Evolutionary conservation across 2,888 invertebrate genomes (phyloP).

Genomic region (Napeogenes sylphis): DNA sequence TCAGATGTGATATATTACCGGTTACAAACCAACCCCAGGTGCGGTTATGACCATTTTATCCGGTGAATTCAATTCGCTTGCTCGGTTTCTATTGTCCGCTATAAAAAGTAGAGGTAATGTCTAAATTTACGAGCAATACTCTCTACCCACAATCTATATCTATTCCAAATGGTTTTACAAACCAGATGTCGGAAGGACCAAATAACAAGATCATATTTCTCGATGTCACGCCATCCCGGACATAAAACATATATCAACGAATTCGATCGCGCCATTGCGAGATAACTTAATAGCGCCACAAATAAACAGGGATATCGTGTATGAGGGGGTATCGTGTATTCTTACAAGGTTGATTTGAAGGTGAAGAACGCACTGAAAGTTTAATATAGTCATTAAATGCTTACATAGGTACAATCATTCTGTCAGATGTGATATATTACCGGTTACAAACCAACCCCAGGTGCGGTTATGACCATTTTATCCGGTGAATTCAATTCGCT

Average conservation of each 20-base stretch:
- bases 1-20: constrained; percentile 63
- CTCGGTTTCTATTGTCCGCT: constrained; percentile 31
- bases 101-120: constrained; percentile 44
- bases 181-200: constrained; percentile 44
- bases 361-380: constrained; percentile 58
- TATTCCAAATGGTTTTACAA: constrained; percentile 57
- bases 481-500: constrained; percentile 38
- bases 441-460: constrained; percentile 37
- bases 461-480: constrained; percentile 43
- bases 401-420: constrained; percentile 59
- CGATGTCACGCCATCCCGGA: constrained; percentile 60
- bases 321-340: too few species aligned
- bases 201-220: constrained; percentile 59
- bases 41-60: constrained; percentile 43
- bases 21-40: constrained; percentile 37
- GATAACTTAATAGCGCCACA: too few species aligned
- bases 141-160: constrained; percentile 45
- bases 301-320: too few species aligned
- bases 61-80: constrained; percentile 39
- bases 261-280: too few species aligned
- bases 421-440: constrained; percentile 67
- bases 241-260: too few species aligned
- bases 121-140: constrained; percentile 50
- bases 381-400: constrained; percentile 50
- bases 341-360: constrained; percentile 51